A percentile compares a stretch with the other conserved stretches of the same genome.
Conservation (phyloP, 2,888 invertebrate genomes). For the Tenthredo notha region DNA sequence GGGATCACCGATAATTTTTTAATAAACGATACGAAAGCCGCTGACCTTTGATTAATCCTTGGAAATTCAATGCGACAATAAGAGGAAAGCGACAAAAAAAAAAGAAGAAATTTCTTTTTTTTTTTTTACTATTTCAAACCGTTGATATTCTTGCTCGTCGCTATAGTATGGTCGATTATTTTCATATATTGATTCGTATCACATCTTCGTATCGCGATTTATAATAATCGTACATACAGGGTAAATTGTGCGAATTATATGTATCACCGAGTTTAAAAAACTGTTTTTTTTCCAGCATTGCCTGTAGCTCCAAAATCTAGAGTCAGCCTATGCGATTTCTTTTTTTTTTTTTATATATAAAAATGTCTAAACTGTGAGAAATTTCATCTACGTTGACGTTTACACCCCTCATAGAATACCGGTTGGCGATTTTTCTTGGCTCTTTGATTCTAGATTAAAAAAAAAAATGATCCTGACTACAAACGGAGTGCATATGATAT, state of each 20-base stretch:
- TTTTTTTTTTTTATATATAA: too few relatives aligned
- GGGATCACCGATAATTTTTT: not conserved
- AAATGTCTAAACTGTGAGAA: not conserved
- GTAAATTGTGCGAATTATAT: too few relatives aligned
- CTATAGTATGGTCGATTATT: conserved; percentile 24
- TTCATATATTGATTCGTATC: not conserved
- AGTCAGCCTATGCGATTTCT: too few relatives aligned
- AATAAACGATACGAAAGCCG: not conserved
- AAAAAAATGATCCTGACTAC: conserved; percentile 19
- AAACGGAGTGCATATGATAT: not conserved
- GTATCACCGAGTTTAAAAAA: too few relatives aligned
- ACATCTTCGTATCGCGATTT: not conserved
- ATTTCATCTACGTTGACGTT: not conserved
- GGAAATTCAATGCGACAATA: not conserved
- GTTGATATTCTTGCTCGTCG: not conserved
- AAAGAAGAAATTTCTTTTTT: not conserved
- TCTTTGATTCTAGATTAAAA: not conserved
- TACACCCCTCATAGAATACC: not conserved
- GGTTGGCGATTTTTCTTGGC: not conserved
- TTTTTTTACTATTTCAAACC: not conserved
- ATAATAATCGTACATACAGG: not conserved
- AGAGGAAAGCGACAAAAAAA: not conserved
- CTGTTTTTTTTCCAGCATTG: too few relatives aligned
- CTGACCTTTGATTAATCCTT: conserved; percentile 3
- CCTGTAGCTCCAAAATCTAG: not conserved